phyloP scores from a whole-genome alignment of 2,113 vertebrate species.

The Sterrhoptilus dennistouni region DNA sequence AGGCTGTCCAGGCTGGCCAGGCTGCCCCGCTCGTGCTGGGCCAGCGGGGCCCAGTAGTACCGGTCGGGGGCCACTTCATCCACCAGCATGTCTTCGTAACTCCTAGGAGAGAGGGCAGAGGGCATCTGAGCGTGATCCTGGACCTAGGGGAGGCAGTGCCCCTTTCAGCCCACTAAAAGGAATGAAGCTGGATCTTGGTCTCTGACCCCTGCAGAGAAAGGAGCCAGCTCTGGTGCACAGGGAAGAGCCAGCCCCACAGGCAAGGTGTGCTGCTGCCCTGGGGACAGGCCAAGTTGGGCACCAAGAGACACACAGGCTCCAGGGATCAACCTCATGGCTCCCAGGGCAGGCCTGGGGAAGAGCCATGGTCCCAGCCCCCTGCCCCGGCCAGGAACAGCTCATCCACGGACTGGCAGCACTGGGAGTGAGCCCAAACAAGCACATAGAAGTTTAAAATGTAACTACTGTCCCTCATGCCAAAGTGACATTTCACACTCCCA shows the following conservation, averaged over 20 bases:
- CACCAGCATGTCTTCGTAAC: conserved; percentile 91
- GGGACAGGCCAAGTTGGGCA: rapidly evolving
- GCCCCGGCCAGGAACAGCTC: not conserved
- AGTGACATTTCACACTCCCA: not conserved
- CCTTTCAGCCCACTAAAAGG: not conserved
- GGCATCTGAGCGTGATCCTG: rapidly evolving
- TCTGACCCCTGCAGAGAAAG: rapidly evolving
- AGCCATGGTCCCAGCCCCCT: not conserved
- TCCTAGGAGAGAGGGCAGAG: conserved; percentile 57
- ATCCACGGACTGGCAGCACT: too few relatives aligned
- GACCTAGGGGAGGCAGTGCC: too few relatives aligned
- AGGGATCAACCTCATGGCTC: not conserved
- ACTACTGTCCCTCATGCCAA: rapidly evolving
- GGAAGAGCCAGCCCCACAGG: not conserved
- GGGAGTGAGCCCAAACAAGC: not conserved
- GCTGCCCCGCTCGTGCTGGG: conserved; percentile 90
- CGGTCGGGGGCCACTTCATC: conserved; percentile 86
- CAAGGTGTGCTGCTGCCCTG: not conserved
- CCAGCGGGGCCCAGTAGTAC: conserved; percentile 91
- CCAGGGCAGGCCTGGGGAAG: rapidly evolving
- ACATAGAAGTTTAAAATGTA: not conserved
- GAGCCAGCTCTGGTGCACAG: not conserved
- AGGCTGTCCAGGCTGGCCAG: conserved; percentile 93
- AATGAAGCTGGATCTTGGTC: not conserved
- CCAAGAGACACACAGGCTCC: not conserved